Conservation (phyloP, 2,113 vertebrate genomes). For the Propithecus coquereli region DNA sequence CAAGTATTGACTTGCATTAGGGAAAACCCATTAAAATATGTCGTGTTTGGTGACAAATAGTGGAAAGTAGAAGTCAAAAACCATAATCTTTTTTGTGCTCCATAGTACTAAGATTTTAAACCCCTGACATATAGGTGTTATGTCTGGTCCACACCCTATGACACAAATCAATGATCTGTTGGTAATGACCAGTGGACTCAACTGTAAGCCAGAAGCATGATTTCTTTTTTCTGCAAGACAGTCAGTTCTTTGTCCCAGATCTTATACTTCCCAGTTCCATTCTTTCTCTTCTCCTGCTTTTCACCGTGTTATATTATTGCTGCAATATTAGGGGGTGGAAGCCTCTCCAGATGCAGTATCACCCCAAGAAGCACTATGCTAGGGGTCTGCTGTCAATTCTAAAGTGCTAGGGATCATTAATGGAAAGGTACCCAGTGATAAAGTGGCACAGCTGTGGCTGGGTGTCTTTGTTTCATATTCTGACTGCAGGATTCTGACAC, state of each 20-base stretch:
- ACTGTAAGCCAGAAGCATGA: neutral
- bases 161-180: constrained; percentile 57
- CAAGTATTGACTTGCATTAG: constrained; percentile 5
- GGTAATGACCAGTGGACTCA: neutral
- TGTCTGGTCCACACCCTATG: constrained; percentile 49
- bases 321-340: neutral
- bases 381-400: neutral
- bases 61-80: constrained; percentile 62
- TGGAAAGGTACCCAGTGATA: neutral
- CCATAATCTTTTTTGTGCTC: neutral
- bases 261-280: neutral
- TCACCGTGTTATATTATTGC: neutral
- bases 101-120: constrained; percentile 21
- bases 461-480: neutral
- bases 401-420: neutral
- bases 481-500: neutral
- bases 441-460: neutral
- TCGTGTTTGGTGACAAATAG: constrained; percentile 59
- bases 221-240: neutral
- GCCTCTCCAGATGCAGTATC: neutral
- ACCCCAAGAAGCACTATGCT: neutral
- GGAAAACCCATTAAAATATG: constrained; percentile 55
- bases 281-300: neutral
- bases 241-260: neutral
- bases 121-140: constrained; percentile 46